Base-by-base conservation (phyloP, 1,140 invertebrate genomes). In the Drosophila arizonae region DNA sequence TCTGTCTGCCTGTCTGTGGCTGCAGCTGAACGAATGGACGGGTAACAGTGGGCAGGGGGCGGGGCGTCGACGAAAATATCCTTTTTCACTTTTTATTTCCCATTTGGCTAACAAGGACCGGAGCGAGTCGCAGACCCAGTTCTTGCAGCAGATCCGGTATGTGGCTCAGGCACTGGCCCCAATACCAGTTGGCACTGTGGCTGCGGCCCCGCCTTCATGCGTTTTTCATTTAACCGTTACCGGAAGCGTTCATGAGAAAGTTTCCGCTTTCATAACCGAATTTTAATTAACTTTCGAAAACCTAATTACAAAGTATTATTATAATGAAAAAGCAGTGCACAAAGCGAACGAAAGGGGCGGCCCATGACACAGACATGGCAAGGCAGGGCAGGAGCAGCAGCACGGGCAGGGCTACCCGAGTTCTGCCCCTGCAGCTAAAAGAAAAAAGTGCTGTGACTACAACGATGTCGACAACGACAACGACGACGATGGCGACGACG, bases 221-320 rank as follows among this genome's bases (percentile, higher is more conserved):
- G 79, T 80, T 84, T 81, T 87, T 75, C 70, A 64, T 71, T 85
- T 87, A 76, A 87, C 76, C 79, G 72, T 73, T 76, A 81, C 86
- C 90, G 90, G 90, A 91, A 91, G 90, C 90, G 85, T 88, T 91
- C 88, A 91, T 88, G 90, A 81, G 81, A 90, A 91, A 91, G 90
- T 91, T 91, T 91, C 90, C 90, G 90, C 90, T 91, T 91, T 91
- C 86, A 91, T 91, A 91, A 91, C 90, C 90, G 90, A 91, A 91
- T 91, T 91, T 91, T 91, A 91, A 91, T 91, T 91, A 91, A 91
- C 90, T 91, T 91, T 91, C 90, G 90, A 91, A 91, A 91, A 91
- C 90, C 90, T 91, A 91, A 91, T 91, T 91, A 91, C 90, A 91
- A 91, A 90, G 90, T 90, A 91, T 91, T 91, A 91, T 91, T 90